phyloP scores from a whole-genome alignment of 2,888 invertebrate genomes.

The Chloroclystis v-ata region DNA sequence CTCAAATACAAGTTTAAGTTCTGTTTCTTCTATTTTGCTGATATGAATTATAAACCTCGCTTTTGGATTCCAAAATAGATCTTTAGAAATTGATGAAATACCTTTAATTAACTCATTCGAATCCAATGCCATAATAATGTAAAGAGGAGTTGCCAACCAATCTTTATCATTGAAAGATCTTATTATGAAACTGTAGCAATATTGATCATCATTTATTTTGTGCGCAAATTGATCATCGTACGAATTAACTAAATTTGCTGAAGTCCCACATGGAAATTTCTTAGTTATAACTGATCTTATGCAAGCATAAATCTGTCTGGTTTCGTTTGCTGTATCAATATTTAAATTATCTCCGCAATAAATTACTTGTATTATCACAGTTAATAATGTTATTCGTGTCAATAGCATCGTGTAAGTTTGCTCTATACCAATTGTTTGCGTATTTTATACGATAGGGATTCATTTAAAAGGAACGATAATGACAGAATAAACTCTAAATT shows the following conservation, averaged over 20 bases:
- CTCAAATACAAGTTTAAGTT: conserved; percentile 33
- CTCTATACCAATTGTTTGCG: neutral
- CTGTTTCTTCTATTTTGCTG: conserved; percentile 25
- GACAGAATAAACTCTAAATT: conserved; percentile 5
- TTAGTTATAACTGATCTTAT: conserved; percentile 33
- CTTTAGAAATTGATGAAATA: conserved; percentile 35
- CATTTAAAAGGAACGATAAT: conserved; percentile 6
- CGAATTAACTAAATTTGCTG: conserved; percentile 34
- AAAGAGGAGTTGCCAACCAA: conserved; percentile 38
- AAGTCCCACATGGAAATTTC: conserved; percentile 34
- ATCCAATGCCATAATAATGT: conserved; percentile 40
- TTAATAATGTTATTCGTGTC: conserved; percentile 11
- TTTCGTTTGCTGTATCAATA: neutral
- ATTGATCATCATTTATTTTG: conserved; percentile 23
- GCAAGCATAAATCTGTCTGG: conserved; percentile 22
- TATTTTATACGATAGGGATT: conserved; percentile 9
- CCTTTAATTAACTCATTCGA: conserved; percentile 30
- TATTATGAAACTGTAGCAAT: conserved; percentile 38
- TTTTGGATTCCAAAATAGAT: conserved; percentile 50
- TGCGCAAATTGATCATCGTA: conserved; percentile 31
- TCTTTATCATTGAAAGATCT: conserved; percentile 32
- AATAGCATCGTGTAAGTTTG: conserved; percentile 11
- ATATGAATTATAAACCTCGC: conserved; percentile 42
- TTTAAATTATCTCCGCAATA: conserved; percentile 6
- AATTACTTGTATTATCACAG: conserved; percentile 11